These are phyloP conservation scores for Ochotona curzoniae DNA, from an alignment of 2,113 vertebrate species.

Conservation along the genomic window DNA sequence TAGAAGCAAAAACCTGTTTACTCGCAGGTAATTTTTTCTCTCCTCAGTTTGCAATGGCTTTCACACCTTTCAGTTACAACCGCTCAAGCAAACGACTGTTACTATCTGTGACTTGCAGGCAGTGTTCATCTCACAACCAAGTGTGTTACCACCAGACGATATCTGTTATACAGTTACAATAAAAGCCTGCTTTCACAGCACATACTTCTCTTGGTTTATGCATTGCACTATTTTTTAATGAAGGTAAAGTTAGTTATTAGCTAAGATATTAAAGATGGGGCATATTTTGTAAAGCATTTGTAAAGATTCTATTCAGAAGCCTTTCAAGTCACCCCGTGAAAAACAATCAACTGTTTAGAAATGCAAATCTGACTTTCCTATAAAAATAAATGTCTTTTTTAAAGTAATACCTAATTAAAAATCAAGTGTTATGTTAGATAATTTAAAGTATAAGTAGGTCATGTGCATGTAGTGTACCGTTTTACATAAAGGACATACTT, in stretches of 20 bases:
- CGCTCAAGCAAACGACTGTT: conserved; percentile 44
- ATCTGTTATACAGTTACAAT: not conserved
- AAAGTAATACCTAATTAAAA: too few relatives aligned
- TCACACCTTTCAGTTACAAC: conserved; percentile 40
- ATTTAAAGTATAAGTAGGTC: too few relatives aligned
- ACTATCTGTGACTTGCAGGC: conserved; percentile 12
- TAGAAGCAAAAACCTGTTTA: conserved; percentile 54
- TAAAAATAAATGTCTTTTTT: too few relatives aligned
- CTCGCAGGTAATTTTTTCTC: not conserved
- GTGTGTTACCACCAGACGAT: not conserved
- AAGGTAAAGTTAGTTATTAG: conserved; percentile 46
- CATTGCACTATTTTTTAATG: not conserved
- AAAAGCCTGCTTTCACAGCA: not conserved
- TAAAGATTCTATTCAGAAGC: conserved; percentile 3
- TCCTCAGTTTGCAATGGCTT: conserved; percentile 1
- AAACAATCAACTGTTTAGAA: conserved; percentile 21
- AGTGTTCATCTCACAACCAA: conserved; percentile 15
- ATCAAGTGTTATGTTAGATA: too few relatives aligned
- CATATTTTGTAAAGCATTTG: not conserved
- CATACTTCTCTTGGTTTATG: conserved; percentile 31
- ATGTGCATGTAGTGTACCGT: too few relatives aligned
- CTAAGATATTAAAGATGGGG: conserved; percentile 48
- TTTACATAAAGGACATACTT: too few relatives aligned
- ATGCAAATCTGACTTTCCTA: not conserved
- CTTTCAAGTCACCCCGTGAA: conserved; percentile 20